phyloP scores from a whole-genome alignment of 2,888 invertebrate species.

The Lycia hirtaria region DNA sequence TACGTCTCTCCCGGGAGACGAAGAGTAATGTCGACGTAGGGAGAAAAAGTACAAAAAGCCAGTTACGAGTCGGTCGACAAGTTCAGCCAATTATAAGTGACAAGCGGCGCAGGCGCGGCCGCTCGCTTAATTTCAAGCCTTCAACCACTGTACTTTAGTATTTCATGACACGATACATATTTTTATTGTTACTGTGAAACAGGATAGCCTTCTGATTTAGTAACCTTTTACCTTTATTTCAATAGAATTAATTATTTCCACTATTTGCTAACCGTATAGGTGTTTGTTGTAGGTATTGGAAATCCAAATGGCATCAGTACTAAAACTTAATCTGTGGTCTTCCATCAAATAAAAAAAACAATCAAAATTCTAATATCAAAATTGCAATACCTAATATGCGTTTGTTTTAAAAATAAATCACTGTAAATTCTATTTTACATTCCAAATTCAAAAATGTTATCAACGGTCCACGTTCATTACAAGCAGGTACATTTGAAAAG shows the following conservation, averaged over 20 bases:
- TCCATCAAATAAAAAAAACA: not conserved
- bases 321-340: not conserved
- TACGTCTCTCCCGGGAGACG: conserved; percentile 83
- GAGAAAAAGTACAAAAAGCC: conserved; percentile 74
- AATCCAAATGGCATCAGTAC: no score
- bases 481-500: conserved; percentile 70
- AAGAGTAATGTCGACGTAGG: conserved; percentile 80
- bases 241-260: not conserved
- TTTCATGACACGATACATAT: conserved; percentile 42
- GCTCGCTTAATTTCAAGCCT: conserved; percentile 73
- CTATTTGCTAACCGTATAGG: not conserved
- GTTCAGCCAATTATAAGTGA: conserved; percentile 86
- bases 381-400: not conserved
- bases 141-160: conserved; percentile 51
- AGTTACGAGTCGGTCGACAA: conserved; percentile 77
- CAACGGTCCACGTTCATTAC: conserved; percentile 78
- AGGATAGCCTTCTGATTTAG: conserved; percentile 20
- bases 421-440: conserved; percentile 3
- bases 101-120: conserved; percentile 77
- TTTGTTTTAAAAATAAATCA: conserved; percentile 26
- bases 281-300: not conserved
- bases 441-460: conserved; percentile 61
- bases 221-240: not conserved
- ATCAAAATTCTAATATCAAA: not conserved
- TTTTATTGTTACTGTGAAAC: conserved; percentile 34